Base-by-base conservation (phyloP, 2,888 invertebrate species). In the Pammene fasciana region DNA sequence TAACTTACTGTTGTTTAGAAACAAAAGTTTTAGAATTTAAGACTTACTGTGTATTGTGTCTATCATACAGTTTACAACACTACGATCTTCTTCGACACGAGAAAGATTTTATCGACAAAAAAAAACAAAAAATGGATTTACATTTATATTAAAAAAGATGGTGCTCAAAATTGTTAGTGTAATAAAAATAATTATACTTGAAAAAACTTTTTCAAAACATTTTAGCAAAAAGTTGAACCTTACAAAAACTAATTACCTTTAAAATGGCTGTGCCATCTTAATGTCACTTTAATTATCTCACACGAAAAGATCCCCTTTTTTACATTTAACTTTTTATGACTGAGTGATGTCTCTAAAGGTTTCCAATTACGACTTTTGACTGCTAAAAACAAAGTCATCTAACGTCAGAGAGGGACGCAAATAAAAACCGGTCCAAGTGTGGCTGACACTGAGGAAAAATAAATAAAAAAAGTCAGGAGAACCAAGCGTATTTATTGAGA, bases 401-500 rank as follows among this genome's bases (percentile, higher is more conserved):
- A 75, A 76, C 66, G 73, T 71, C 68, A 55, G 73, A 57, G 62
- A 66, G 64, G 66, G 72, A 74, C 75, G 70, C 70, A 70, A 65
- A 70, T 59, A 59, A 45, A 68, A 70, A 70, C 70, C 70, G 43
- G 70, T 70, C 43, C 67, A 64, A 68, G 77, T 74, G 77, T 74
- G 75, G 71, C 74, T 75, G 75, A 75, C 76, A 73, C 74, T 62
- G 43, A 68, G 45, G 64, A 65, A 76, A 77, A 77, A 76, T 55
- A 60, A 70, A 70, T 65, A 60, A 70, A 73, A 72, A 75, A 75
- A 72, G 57, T 1, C 43, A 34, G 46, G 67, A 70, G 64, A 68
- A 64, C 72, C 71, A 74, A 75, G 62, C 76, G 74, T 78, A 78
- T 79, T 78, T 79, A 77, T 78, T 75, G 78, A 76, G 74, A 70